Base-by-base conservation (phyloP, 2,888 invertebrate species). In the Furcula furcula region DNA sequence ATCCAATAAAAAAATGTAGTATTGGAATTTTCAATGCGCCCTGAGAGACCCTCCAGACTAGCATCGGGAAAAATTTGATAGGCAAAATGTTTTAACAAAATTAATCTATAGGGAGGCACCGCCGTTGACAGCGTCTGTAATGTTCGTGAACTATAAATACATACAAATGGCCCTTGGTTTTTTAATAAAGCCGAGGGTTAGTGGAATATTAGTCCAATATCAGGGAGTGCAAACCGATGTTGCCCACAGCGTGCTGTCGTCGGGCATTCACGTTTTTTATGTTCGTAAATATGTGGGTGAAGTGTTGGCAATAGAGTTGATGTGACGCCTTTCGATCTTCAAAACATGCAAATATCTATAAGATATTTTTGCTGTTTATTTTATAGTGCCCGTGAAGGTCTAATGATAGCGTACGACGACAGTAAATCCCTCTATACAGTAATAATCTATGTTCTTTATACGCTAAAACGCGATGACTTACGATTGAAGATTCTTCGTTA, bases 211-310 rank as follows among this genome's bases (percentile, higher is more conserved):
- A 85, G 83, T 56, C 76, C 76, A 84, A 87, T 87, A 87, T 81
- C 74, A 73, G 66, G 72, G 77, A 88, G 87, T 87, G 87, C 86
- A 85, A 86, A 86, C 84, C 81, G 66, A 81, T 88, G 87, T 87
- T 76, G 73, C 83, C 76, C 82, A 72, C 68, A 65, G 65, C 55
- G 57, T 69, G 74, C 59, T 70, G 63, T 66, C 67, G 59, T 55
- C 46, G 63, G 62, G 67, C 64, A 67, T 61, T 40, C 54, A 55
- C 46, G 45, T 69, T 79, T 81, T 81, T 84, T 84, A 73, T 72
- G 67, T 54, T n/a, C 50, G 55, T 54, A 57, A 67, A n/a, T 26
- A 70, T 72, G 62, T 73, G 63, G 62, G 61, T 64, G 43, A 55
- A 55, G 40, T 29, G 40, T 28, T 49, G 34, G 37, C 38, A 51